Evolutionary conservation across 1,140 invertebrate genomes (phyloP), one percentile per base, ranked within the genome.

Genomic region (Euglossa dilemma): DNA sequence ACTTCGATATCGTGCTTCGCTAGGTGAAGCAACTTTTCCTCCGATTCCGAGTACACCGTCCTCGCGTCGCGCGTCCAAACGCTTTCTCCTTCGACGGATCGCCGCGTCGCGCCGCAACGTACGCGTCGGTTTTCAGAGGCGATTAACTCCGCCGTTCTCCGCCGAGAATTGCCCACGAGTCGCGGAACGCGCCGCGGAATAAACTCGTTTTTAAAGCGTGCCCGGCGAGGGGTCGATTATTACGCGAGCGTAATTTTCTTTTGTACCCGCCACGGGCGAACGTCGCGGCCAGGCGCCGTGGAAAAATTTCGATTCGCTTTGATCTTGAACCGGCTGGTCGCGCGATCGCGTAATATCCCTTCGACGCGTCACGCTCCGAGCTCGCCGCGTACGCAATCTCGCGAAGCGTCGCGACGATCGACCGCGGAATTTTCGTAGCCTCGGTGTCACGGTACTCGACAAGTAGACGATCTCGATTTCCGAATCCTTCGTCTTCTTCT

Each of bases 1-100:
- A 87, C 88, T 89, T 87, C 80, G 80, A 89, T 89, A 88, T 81
- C 83, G 66, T 57, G 69, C 67, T 70, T 50, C 80, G 66, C 75
- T 78, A 84, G 81, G 75, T 74, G 70, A 78, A 86, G 71, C 47
- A 66, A 70, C 69, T 82, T 88, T 78, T 86, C 79, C 56, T 69
- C 74, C 64, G 57, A 79, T 83, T 67, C 59, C 82, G 75, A 50
- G 14, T 52, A n/a, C n/a, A n/a, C n/a, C n/a, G n/a, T n/a, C n/a
- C n/a, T n/a, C 47, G n/a, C 59, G 61, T 71, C 28, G 8, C n/a
- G 23, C 69, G 20, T 50, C 12, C 16, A 20, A 18, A 20, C 12
- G 28, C 69, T 28, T 56, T 50, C 28, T 66, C 23, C 23, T n/a
- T 14, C 23, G 20, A n/a, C 9, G 23, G 20, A 57, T 57, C 1